Evolutionary conservation across 2,888 invertebrate genomes (phyloP), one percentile per base, ranked within the genome.

Genomic region (Epirrhoe alternata): DNA sequence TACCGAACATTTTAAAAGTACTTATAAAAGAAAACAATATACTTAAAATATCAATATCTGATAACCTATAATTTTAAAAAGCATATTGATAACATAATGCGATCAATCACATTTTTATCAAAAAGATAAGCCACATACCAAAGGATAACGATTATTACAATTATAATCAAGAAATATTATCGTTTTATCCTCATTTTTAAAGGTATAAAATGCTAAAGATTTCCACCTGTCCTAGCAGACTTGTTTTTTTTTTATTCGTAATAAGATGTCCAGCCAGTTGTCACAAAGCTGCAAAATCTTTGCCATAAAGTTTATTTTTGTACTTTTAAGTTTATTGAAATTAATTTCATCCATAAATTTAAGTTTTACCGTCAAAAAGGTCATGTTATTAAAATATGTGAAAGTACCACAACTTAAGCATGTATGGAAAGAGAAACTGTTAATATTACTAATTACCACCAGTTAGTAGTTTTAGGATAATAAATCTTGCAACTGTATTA

Each of bases 31-130:
- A 24, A 24, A 24, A 24, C 24, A 24, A 33, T 4, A 33, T 24
- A 24, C 24, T 4, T 7, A 33, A 33, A 33, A 7, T 42, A 42
- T 42, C 8, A 42, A 42, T 12, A 12, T 42, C 8, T 12, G 38
- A 12, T 12, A 42, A 4, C 38, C 12, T 12, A 42, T 12, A 42
- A 42, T 2, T 12, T 42, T 42, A 38, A 38, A 3, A 38, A 10
- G 78, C 79, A 74, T 73, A 65, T 33, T 17, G 61, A 65, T 65
- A 65, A 58, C 57, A 56, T 38, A 61, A 64, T 56, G 64, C 59
- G 60, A 68, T 68, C 66, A 30, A 68, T 68, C 64, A 68, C 30
- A 12, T 10, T n/a, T 10, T 52, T 62, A 68, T 66, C 68, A 61
- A 12, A 24, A 61, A 50, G 67, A 67, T 67, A 60, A 67, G 12